A percentile compares a stretch with the other conserved stretches of the same genome.
These are phyloP conservation scores for Lasioglossum vierecki DNA, from an alignment of 2,888 invertebrate species.

Conservation along the genomic window DNA sequence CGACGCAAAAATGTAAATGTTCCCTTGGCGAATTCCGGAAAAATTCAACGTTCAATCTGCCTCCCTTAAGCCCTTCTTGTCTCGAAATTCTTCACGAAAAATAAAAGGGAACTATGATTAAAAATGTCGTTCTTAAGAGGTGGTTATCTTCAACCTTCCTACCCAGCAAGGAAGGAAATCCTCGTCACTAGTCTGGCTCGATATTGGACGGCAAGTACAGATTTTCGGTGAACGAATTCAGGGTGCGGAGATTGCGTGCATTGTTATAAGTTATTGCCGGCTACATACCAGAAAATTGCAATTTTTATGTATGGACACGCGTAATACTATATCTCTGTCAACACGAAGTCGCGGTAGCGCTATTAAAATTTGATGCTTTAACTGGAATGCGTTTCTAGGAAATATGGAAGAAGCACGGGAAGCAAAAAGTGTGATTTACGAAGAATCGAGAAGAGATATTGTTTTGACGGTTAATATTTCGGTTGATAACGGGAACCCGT, in stretches of 20 bases:
- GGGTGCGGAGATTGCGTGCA: no score
- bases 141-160: background rate
- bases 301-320: background rate
- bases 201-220: background rate
- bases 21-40: slow-evolving; percentile 46
- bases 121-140: background rate
- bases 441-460: background rate
- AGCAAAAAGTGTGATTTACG: background rate
- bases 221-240: no score
- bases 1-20: slow-evolving; percentile 53
- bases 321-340: background rate
- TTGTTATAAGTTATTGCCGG: background rate
- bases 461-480: slow-evolving; percentile 18
- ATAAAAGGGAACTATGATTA: background rate
- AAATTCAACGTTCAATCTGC: slow-evolving; percentile 43
- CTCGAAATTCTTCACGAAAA: background rate
- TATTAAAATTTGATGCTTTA: background rate
- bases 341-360: background rate
- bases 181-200: background rate
- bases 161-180: background rate
- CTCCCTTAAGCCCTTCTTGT: background rate
- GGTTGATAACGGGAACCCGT: slow-evolving; percentile 3
- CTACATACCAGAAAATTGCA: background rate
- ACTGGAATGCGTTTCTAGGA: background rate
- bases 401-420: background rate